These are phyloP conservation scores for Corticium candelabrum DNA, from an alignment of 37 sponge, comb jelly and placozoan genomes.

Conservation along the genomic window DNA sequence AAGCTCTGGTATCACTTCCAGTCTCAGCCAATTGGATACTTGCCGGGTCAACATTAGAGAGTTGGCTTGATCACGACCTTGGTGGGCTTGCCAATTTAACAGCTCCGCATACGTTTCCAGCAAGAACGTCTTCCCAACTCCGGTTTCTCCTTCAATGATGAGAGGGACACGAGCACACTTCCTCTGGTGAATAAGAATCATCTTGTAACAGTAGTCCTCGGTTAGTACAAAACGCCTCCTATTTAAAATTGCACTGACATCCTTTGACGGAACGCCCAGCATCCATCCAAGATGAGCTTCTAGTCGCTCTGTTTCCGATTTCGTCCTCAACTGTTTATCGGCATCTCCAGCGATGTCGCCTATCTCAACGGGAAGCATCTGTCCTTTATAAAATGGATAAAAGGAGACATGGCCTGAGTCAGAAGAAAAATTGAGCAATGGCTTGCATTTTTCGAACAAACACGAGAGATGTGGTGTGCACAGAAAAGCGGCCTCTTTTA, in stretches of 20 bases:
- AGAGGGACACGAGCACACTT: background rate
- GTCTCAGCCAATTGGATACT: background rate
- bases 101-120: slow-evolving; percentile 3
- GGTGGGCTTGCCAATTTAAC: background rate
- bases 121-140: slow-evolving; percentile 7
- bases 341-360: background rate
- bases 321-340: background rate
- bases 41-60: background rate
- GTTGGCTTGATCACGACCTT: background rate
- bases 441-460: too few species aligned
- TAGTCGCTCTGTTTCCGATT: background rate
- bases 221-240: background rate
- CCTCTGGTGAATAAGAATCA: background rate
- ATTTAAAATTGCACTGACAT: background rate
- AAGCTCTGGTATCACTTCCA: background rate
- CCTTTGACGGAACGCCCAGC: background rate
- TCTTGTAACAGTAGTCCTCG: background rate
- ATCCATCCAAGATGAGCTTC: background rate
- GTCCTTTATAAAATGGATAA: background rate
- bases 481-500: too few species aligned
- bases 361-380: too few species aligned
- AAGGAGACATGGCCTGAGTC: too few species aligned
- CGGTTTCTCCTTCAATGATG: slow-evolving; percentile 5
- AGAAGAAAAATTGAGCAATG: too few species aligned
- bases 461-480: too few species aligned